These are phyloP conservation scores for Mylabris sibirica DNA, from an alignment of 2,888 invertebrate genomes.

Conservation along the genomic window DNA sequence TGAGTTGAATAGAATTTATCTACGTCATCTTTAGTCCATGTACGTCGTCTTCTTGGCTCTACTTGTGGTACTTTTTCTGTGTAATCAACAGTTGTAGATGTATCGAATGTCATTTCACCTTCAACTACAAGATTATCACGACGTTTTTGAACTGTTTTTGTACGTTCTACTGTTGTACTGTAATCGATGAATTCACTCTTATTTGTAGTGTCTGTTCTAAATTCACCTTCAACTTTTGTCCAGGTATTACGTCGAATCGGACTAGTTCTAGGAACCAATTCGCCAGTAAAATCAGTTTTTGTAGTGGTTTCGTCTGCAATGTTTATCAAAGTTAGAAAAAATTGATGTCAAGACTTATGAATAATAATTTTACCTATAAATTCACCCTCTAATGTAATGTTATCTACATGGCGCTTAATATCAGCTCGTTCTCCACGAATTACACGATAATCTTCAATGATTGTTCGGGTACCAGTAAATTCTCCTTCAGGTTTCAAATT, in stretches of 20 bases:
- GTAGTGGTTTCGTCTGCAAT: conserved; percentile 74
- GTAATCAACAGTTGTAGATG: conserved; percentile 71
- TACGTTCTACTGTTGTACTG: conserved; percentile 66
- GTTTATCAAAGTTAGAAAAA: not conserved
- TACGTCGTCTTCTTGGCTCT: conserved; percentile 69
- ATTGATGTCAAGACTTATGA: conserved; percentile 4
- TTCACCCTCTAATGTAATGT: conserved; percentile 71
- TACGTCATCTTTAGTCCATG: conserved; percentile 77
- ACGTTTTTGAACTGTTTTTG: conserved; percentile 67
- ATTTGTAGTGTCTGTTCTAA: conserved; percentile 73
- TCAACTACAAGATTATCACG: conserved; percentile 74
- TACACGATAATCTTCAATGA: conserved; percentile 68
- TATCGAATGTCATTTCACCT: conserved; percentile 73
- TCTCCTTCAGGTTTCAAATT: conserved; percentile 61
- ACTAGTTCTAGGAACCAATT: conserved; percentile 70
- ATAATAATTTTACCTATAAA: conserved; percentile 66
- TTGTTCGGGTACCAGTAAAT: conserved; percentile 63
- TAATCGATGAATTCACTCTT: conserved; percentile 73
- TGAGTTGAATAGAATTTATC: conserved; percentile 73
- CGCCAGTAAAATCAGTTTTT: conserved; percentile 74
- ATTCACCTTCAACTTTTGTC: conserved; percentile 80
- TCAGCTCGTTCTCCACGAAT: conserved; percentile 71
- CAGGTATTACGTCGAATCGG: conserved; percentile 78
- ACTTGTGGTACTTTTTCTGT: conserved; percentile 67
- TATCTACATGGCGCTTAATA: conserved; percentile 71